phyloP scores from a whole-genome alignment of 1,140 invertebrate species.

The Rhagoletis zephyria region DNA sequence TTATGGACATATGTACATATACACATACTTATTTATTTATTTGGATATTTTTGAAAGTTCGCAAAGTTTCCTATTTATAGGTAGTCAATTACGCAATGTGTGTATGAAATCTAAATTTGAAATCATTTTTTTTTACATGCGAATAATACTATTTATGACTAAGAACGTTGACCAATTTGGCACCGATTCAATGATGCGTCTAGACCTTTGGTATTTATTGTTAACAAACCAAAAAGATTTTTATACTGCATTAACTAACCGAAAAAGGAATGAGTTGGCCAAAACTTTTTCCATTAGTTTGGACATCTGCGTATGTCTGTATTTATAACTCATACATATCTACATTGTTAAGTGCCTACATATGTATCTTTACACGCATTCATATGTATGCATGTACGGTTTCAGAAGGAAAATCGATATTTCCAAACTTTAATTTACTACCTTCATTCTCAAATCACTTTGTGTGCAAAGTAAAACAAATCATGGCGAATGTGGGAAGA shows the following conservation, averaged over 20 bases:
- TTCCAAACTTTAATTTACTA: neutral
- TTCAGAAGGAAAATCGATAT: neutral
- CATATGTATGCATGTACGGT: neutral
- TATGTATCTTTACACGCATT: neutral
- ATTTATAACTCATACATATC: neutral
- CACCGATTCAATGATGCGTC: neutral
- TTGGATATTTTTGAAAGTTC: too few relatives aligned
- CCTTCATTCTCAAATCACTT: neutral
- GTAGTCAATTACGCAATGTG: too few relatives aligned
- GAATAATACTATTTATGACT: too few relatives aligned
- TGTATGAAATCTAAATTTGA: too few relatives aligned
- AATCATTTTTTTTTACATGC: too few relatives aligned
- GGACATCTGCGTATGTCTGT: neutral
- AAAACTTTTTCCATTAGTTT: constrained; percentile 25
- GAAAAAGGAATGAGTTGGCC: neutral
- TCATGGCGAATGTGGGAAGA: too few relatives aligned
- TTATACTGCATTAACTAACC: neutral
- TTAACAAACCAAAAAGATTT: neutral
- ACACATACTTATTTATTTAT: too few relatives aligned
- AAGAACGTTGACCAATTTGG: neutral
- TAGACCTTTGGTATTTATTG: constrained; percentile 33
- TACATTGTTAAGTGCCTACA: too few relatives aligned
- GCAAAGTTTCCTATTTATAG: too few relatives aligned
- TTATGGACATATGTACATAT: too few relatives aligned
- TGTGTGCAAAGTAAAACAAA: neutral